Conservation (phyloP, 1,140 invertebrate species). For the Bemisia tabaci region DNA sequence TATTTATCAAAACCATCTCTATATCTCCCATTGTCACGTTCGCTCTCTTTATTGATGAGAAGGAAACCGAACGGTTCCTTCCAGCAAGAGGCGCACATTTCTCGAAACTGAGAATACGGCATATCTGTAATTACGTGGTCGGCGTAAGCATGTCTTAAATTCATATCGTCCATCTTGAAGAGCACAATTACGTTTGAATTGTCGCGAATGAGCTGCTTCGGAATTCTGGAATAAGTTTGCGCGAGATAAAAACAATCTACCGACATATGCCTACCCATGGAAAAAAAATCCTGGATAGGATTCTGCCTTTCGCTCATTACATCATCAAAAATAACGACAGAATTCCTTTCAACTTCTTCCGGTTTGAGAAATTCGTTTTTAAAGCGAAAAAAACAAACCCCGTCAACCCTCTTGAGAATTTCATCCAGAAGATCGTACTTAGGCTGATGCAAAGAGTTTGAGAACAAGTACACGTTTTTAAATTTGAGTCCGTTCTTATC, state of each 20-base stretch:
- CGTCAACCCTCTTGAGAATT: constrained; percentile 19
- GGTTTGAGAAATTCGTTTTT: constrained; percentile 10
- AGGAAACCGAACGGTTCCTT: constrained; percentile 29
- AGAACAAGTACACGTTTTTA: neutral
- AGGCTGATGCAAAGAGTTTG: neutral
- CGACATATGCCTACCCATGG: constrained; percentile 28
- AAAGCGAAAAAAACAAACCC: neutral
- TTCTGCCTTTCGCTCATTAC: constrained; percentile 25
- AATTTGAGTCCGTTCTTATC: neutral
- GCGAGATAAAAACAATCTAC: constrained; percentile 31
- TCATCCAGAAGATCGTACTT: constrained; percentile 1
- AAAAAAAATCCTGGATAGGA: constrained; percentile 23
- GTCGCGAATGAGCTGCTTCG: constrained; percentile 29
- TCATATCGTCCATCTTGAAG: constrained; percentile 30
- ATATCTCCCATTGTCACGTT: neutral
- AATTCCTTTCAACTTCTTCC: constrained; percentile 20
- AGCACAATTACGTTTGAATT: constrained; percentile 30
- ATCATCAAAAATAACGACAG: constrained; percentile 31
- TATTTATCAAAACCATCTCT: neutral
- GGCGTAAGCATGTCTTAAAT: constrained; percentile 30
- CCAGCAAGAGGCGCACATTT: constrained; percentile 18
- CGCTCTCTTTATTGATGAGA: constrained; percentile 27
- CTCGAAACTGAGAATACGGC: constrained; percentile 7
- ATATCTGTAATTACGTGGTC: constrained; percentile 25
- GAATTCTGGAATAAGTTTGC: constrained; percentile 29